phyloP scores from a whole-genome alignment of 2,888 invertebrate genomes.

The Camponotus fellah region DNA sequence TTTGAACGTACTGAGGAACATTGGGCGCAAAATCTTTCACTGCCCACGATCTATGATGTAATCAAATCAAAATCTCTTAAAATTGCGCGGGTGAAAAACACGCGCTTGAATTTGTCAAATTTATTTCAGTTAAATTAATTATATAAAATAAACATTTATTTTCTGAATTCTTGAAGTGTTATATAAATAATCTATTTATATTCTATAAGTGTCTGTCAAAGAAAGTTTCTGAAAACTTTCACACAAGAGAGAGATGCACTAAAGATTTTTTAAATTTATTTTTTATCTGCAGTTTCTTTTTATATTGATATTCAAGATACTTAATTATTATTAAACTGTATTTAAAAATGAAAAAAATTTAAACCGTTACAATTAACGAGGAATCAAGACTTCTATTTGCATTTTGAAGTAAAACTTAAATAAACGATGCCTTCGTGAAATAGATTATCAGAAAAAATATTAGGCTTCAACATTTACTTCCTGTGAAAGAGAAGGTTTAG shows the following conservation, averaged over 20 bases:
- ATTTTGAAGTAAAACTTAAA: slow-evolving; percentile 19
- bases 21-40: slow-evolving; percentile 99
- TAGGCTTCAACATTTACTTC: background rate
- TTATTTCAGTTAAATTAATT: background rate
- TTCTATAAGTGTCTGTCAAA: no score
- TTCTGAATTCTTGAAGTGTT: background rate
- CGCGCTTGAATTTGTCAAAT: background rate
- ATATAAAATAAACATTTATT: background rate
- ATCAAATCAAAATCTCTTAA: background rate
- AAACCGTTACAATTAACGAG: slow-evolving; percentile 19
- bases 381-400: slow-evolving; percentile 2
- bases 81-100: background rate
- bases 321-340: background rate
- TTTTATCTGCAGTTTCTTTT: background rate
- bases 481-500: background rate
- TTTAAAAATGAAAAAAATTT: slow-evolving; percentile 16
- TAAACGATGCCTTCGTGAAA: slow-evolving; percentile 1
- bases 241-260: no score
- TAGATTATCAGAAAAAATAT: background rate
- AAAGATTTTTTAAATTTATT: background rate
- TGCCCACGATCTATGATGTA: slow-evolving; percentile 94
- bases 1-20: slow-evolving; percentile 99
- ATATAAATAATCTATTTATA: background rate
- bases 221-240: background rate
- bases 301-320: background rate